Evolutionary conservation across 1,140 invertebrate species (phyloP).

Genomic region (Danaus melanippus): DNA sequence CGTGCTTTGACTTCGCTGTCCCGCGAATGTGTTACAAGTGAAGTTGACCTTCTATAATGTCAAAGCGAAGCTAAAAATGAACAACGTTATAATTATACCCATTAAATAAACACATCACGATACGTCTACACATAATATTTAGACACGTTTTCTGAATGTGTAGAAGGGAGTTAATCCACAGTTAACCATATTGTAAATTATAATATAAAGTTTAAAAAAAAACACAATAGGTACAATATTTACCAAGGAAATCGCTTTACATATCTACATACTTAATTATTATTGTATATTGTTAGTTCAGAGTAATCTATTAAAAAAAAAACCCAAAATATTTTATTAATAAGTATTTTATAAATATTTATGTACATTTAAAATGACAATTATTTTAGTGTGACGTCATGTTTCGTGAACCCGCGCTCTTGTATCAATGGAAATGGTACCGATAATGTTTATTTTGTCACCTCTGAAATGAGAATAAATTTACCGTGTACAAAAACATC

Average conservation of each 20-base stretch:
- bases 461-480: too few species aligned
- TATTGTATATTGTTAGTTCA: conserved; percentile 42
- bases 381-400: conserved; percentile 29
- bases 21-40: too few species aligned
- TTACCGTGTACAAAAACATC: too few species aligned
- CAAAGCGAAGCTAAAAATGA: background rate
- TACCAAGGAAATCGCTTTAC: conserved; percentile 67
- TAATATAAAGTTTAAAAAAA: conserved; percentile 20
- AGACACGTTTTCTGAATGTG: conserved; percentile 6
- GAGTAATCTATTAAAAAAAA: conserved; percentile 37
- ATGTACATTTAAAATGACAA: conserved; percentile 46
- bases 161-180: conserved; percentile 20
- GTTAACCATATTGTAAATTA: conserved; percentile 38
- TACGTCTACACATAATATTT: too few species aligned
- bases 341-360: conserved; percentile 50
- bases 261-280: conserved; percentile 39
- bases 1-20: conserved; percentile 40
- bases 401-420: conserved; percentile 27
- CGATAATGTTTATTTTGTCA: too few species aligned
- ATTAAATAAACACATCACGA: too few species aligned
- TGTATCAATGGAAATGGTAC: too few species aligned
- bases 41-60: too few species aligned
- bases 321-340: conserved; percentile 34
- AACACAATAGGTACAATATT: conserved; percentile 40
- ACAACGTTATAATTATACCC: background rate